These are phyloP conservation scores for Lissocephala sabroskyi DNA, from an alignment of 2,888 invertebrate genomes.

Conservation along the genomic window DNA sequence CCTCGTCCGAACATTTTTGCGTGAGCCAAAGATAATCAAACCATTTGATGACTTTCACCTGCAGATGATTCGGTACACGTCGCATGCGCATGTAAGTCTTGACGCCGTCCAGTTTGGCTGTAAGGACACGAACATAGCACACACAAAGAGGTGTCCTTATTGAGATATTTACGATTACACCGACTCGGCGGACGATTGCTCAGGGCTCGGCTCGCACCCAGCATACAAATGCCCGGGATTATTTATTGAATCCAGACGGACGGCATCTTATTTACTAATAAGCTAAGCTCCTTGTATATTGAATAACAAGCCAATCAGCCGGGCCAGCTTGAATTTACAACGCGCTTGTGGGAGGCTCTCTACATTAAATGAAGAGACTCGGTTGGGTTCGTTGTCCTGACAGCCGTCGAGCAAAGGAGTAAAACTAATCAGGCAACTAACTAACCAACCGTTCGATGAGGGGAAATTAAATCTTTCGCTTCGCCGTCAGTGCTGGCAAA, in stretches of 20 bases:
- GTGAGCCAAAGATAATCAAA: slow-evolving; percentile 99
- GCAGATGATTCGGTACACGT: slow-evolving; percentile 93
- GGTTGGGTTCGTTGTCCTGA: no score
- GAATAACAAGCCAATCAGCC: no score
- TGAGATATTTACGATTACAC: no score
- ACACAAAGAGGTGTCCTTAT: background rate
- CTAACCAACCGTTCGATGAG: slow-evolving; percentile 34
- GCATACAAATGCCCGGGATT: slow-evolving; percentile 34
- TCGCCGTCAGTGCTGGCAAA: slow-evolving; percentile 51
- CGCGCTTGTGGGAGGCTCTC: no score
- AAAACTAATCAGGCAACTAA: background rate
- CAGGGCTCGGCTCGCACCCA: slow-evolving; percentile 24
- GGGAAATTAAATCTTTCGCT: slow-evolving; percentile 61
- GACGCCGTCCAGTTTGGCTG: slow-evolving; percentile 97
- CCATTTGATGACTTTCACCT: slow-evolving; percentile 99
- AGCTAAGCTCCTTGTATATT: no score
- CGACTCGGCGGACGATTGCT: no score
- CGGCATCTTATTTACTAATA: no score
- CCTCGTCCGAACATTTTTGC: slow-evolving; percentile 98
- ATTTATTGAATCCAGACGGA: no score
- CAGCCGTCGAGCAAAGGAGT: no score
- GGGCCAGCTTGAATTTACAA: no score
- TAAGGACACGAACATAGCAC: slow-evolving; percentile 2
- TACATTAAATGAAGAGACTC: no score
- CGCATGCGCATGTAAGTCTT: slow-evolving; percentile 99